These are phyloP conservation scores for Streblospio benedicti DNA, from an alignment of 1,140 invertebrate species.

Conservation along the genomic window DNA sequence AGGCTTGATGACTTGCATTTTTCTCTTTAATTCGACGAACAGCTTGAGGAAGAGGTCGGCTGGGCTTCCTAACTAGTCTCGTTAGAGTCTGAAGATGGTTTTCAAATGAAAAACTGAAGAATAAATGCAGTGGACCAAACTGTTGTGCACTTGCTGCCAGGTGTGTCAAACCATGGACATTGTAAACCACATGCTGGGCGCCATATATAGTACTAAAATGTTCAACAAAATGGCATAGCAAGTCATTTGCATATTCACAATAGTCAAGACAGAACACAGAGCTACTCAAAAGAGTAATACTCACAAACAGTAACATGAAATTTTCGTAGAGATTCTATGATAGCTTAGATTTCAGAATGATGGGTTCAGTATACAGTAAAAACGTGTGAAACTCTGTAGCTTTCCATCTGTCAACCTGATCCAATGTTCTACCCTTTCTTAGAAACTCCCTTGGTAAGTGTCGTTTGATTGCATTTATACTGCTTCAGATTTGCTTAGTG, in stretches of 20 bases:
- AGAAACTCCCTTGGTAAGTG: conserved; percentile 30
- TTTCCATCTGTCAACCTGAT: conserved; percentile 36
- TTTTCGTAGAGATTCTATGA: neutral
- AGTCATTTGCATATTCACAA: neutral
- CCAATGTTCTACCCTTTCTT: conserved; percentile 32
- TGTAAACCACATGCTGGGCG: no score
- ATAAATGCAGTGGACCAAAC: no score
- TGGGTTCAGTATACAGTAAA: conserved; percentile 31
- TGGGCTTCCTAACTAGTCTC: no score
- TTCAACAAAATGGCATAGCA: neutral
- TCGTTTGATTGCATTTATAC: conserved; percentile 15
- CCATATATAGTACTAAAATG: neutral
- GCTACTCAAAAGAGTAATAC: neutral
- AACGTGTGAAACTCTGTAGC: conserved; percentile 43
- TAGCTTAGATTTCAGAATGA: neutral
- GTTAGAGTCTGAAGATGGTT: no score
- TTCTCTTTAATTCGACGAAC: no score
- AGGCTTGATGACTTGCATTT: no score
- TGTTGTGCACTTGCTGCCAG: no score
- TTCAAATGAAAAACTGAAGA: no score
- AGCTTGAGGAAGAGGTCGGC: no score
- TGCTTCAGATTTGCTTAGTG: no score
- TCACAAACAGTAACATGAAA: neutral
- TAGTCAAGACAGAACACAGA: neutral
- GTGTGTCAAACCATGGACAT: no score